Base-by-base conservation (phyloP, 2,888 invertebrate genomes). In the Aleiodes leptofemur region DNA sequence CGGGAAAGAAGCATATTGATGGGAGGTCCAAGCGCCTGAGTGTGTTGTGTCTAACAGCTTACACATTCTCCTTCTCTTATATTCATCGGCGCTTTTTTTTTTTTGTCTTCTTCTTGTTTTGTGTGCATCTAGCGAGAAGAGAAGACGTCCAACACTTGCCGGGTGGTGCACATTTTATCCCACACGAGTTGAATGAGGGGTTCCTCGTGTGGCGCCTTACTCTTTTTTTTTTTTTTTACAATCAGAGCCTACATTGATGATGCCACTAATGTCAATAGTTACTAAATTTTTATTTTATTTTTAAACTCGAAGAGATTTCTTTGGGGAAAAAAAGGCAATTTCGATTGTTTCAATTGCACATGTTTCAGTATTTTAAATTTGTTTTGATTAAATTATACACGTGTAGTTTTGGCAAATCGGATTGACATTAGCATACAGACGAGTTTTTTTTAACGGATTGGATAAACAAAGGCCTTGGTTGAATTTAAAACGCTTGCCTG, bases 31-130 rank as follows among this genome's bases (percentile, higher is more conserved):
- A 68, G 31, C 50, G 68, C 29, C 68, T 86, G 88, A 89, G 88
- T 89, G 88, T 89, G 89, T 89, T 89, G 85, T 89, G 89, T 89
- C 89, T 89, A 87, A 87, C 86, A 84, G 85, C 83, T 83, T 82
- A 61, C 76, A 74, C 74, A 73, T 72, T 72, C 77, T 68, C 76
- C 76, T 68, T 75, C 74, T 70, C 59, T 79, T 77, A 75, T 66
- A 23, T 11, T 61, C 11, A 23, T 23, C n/a, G 14, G 31, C 3
- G 23, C 43, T 72, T 61, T 57, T 50, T 69, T 70, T 61, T 13
- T 76, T 38, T 55, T 68, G 23, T 23, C 23, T 1, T 23, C 23
- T 23, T 23, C 23, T 23, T 23, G 23, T 23, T 23, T 23, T 23
- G 23, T 23, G 38, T 64, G 13, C 16, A 23, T 38, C 6, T 23